phyloP scores from a whole-genome alignment of 1,140 invertebrate genomes.

The Achatina immaculata region DNA sequence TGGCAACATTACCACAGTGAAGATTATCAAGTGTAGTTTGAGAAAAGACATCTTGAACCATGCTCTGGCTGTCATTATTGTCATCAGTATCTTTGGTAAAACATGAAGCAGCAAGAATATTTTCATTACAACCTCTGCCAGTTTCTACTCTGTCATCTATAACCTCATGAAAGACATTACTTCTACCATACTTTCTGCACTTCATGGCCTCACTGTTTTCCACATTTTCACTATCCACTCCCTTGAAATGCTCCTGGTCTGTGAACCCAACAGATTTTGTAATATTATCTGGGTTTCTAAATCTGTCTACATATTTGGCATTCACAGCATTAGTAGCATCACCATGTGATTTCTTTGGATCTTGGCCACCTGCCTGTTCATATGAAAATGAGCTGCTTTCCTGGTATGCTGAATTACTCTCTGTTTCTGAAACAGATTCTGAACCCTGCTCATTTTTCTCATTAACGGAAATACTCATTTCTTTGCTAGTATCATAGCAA shows the following conservation, averaged over 20 bases:
- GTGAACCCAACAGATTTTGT: conserved; percentile 9
- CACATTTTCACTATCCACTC: not conserved
- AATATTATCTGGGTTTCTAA: not conserved
- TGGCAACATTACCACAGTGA: not conserved
- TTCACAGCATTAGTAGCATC: not conserved
- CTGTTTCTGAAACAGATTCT: not conserved
- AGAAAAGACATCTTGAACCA: not conserved
- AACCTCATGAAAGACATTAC: not conserved
- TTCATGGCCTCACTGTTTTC: not conserved
- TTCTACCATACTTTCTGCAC: not conserved
- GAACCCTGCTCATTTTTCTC: not conserved
- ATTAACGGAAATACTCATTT: not conserved
- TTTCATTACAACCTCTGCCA: not conserved
- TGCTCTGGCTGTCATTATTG: not conserved
- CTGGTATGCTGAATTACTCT: not conserved
- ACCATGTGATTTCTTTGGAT: not conserved
- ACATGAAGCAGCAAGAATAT: not conserved
- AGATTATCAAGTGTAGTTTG: not conserved
- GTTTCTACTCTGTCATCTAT: not conserved
- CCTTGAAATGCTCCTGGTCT: not conserved
- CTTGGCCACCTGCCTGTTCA: not conserved
- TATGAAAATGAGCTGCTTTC: not conserved
- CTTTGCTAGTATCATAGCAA: not conserved
- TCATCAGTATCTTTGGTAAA: not conserved
- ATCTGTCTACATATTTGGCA: not conserved